Percentiles rank a stretch among this genome's conserved stretches.
Conservation (phyloP, 2,888 invertebrate species). For the Synanthedon myopaeformis region DNA sequence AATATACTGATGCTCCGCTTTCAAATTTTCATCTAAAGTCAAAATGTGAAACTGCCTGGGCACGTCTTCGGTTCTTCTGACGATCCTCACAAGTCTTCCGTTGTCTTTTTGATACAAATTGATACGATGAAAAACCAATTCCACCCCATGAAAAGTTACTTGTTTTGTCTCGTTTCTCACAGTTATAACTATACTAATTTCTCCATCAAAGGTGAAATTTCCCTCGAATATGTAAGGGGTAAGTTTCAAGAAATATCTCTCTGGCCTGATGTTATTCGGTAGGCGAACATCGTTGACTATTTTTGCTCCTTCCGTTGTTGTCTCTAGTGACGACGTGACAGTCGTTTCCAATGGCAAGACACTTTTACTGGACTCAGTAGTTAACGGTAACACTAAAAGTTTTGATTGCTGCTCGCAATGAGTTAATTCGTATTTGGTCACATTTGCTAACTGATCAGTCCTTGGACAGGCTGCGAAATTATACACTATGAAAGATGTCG, state of each 20-base stretch:
- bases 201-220: constrained; percentile 84
- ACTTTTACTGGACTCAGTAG: constrained; percentile 46
- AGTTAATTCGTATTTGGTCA: constrained; percentile 54
- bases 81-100: constrained; percentile 30
- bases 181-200: constrained; percentile 73
- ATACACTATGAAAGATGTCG: constrained; percentile 81
- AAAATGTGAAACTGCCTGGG: constrained; percentile 79
- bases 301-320: constrained; percentile 18
- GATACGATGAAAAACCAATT: constrained; percentile 73
- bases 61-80: constrained; percentile 65
- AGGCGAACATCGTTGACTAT: constrained; percentile 72
- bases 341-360: constrained; percentile 43
- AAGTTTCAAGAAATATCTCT: constrained; percentile 77
- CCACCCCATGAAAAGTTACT: constrained; percentile 81
- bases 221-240: constrained; percentile 79
- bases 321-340: constrained; percentile 16
- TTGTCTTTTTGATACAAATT: constrained; percentile 60
- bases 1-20: constrained; percentile 72
- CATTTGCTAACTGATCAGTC: constrained; percentile 51
- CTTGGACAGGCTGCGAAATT: constrained; percentile 78
- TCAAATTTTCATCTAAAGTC: constrained; percentile 68
- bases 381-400: constrained; percentile 48
- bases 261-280: constrained; percentile 75
- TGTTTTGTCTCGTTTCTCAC: constrained; percentile 73
- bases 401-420: constrained; percentile 42